Conservation (phyloP, 2,113 vertebrate species). For the Telmatochromis sp. region DNA sequence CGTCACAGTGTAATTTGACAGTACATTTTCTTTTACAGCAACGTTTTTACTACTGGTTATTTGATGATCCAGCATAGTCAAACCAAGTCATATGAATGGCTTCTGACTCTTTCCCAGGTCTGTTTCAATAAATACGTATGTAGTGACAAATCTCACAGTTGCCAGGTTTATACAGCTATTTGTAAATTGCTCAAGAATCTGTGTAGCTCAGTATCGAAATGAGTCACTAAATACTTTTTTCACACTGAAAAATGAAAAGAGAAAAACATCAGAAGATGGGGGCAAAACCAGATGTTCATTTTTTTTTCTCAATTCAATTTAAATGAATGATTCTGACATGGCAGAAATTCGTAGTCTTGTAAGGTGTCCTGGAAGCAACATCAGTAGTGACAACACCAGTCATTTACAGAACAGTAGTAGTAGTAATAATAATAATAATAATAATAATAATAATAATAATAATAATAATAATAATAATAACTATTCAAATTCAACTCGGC, state of each 20-base stretch:
- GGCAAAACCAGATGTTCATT: neutral
- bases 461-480: neutral
- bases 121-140: conserved; percentile 49
- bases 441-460: neutral
- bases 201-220: neutral
- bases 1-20: neutral
- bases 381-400: neutral
- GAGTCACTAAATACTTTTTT: neutral
- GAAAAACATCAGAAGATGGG: neutral
- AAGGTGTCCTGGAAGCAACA: neutral
- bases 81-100: neutral
- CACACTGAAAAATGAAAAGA: neutral
- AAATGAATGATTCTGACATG: neutral
- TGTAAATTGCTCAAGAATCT: neutral
- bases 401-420: conserved; percentile 7
- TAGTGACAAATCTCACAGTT: conserved; percentile 21
- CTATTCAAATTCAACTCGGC: neutral
- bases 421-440: neutral
- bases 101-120: conserved; percentile 7
- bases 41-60: neutral
- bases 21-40: neutral
- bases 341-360: neutral
- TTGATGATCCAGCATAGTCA: neutral
- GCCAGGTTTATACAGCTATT: neutral
- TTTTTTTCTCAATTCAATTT: neutral